Evolutionary conservation across 2,113 vertebrate species (phyloP), one percentile per base, ranked within the genome.

Genomic region (Cephalopterus ornatus): DNA sequence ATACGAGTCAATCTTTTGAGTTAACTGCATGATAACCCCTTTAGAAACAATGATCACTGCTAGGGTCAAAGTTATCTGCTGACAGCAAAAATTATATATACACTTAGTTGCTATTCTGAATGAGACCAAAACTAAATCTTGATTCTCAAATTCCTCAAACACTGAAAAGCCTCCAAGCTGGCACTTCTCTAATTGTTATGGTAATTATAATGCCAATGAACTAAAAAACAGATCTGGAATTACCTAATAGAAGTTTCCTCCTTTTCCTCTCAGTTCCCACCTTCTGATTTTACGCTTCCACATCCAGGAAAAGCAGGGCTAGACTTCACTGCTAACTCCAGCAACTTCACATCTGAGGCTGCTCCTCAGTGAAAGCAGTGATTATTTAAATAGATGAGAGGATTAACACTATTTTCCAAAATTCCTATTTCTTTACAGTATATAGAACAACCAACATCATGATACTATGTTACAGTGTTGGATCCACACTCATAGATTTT

Each of bases 21-120:
- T 89, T 94, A 96, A 93, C 89, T 94, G 91, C 87, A 90, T 22
- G 62, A 83, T 79, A 82, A 92, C 58, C 56, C 28, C 87, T 81
- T 93, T 62, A 86, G 91, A 94, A 96, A 82, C 84, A 91, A 85
- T 12, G 22, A 66, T 88, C 42, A 30, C 72, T 67, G 22, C 59
- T 16, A 59, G 39, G 7, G 30, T 84, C 87, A 76, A 85, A 96
- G 14, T 88, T 88, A 93, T 59, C 87, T 87, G 66, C 89, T 94
- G 76, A 96, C 80, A 93, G 75, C 55, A 85, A 3, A 83, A 85
- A 79, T 75, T 95, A 93, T 92, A 96, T 97, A 82, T 93, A 95
- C 33, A 55, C 26, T 87, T 91, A 49, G 15, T 92, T 72, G 58
- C 52, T 85, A 26, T 72, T 62, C 52, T 65, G 15, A 32, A 61